Conservation (phyloP, 2,888 invertebrate genomes). For the Lithophane leautieri region DNA sequence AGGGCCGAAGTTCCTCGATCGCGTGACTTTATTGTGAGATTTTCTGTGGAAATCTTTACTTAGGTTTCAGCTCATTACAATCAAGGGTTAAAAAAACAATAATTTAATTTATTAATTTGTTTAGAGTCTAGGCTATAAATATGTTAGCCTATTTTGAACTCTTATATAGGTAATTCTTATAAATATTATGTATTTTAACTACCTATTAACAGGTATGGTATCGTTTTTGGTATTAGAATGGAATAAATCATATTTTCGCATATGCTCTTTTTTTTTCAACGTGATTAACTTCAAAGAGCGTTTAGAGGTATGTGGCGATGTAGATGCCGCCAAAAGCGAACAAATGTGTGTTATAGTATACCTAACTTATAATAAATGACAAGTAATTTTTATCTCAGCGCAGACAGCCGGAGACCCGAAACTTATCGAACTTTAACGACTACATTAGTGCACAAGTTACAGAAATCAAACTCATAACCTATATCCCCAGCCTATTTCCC, state of each 20-base stretch:
- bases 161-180: too few species aligned
- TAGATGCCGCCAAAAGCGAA: too few species aligned
- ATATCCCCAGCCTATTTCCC: constrained; percentile 53
- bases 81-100: constrained; percentile 3
- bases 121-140: background rate
- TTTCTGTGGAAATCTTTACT: constrained; percentile 27
- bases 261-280: background rate
- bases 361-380: background rate
- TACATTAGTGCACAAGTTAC: constrained; percentile 17
- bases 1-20: constrained; percentile 14
- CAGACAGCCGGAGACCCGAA: background rate
- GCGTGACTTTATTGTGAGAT: constrained; percentile 26
- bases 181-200: background rate
- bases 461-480: constrained; percentile 47
- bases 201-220: background rate
- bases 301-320: too few species aligned
- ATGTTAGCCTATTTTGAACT: background rate
- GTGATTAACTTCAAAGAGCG: background rate
- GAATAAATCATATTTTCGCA: background rate
- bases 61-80: background rate
- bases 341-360: background rate
- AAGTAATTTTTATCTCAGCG: background rate
- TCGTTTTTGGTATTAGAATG: too few species aligned
- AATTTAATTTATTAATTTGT: constrained; percentile 2
- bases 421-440: constrained; percentile 26